Evolutionary conservation across 1,140 invertebrate genomes (phyloP).

Genomic region (Vanessa tameamea): DNA sequence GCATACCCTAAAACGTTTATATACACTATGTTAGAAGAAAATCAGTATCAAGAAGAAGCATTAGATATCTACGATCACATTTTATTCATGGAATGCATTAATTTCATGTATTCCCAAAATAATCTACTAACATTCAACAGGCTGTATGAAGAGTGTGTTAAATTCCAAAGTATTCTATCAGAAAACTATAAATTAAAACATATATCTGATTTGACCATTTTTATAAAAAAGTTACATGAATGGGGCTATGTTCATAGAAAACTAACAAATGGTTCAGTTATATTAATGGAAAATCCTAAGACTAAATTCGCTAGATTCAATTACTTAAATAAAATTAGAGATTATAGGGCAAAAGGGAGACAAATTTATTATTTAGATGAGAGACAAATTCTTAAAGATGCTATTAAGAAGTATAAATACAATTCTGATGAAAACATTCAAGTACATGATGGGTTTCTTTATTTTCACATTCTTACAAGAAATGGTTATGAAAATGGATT

Average conservation of each 20-base stretch:
- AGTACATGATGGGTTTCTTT: conserved; percentile 27
- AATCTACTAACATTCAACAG: conserved; percentile 16
- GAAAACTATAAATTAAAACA: background rate
- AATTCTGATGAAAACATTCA: conserved; percentile 6
- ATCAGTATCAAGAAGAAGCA: conserved; percentile 11
- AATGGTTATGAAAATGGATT: conserved; percentile 43
- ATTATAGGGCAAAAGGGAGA: conserved; percentile 32
- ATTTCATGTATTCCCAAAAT: conserved; percentile 18
- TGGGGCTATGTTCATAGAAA: conserved; percentile 39
- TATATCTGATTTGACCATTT: conserved; percentile 1
- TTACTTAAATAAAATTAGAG: conserved; percentile 45
- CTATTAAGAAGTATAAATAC: background rate
- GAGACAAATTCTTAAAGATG: conserved; percentile 36
- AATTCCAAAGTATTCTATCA: background rate
- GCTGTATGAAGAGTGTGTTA: conserved; percentile 24
- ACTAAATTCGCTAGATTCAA: conserved; percentile 47
- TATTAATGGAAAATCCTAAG: conserved; percentile 47
- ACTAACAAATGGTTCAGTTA: conserved; percentile 11
- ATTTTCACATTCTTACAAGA: conserved; percentile 46
- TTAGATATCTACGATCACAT: conserved; percentile 23
- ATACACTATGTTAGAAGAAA: conserved; percentile 18
- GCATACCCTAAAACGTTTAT: conserved; percentile 25
- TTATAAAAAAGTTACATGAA: conserved; percentile 22
- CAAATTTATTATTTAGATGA: conserved; percentile 52
- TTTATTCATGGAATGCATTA: conserved; percentile 30